Evolutionary conservation across 2,113 vertebrate genomes (phyloP), one percentile per base, ranked within the genome.

Genomic region (Morone saxatilis): DNA sequence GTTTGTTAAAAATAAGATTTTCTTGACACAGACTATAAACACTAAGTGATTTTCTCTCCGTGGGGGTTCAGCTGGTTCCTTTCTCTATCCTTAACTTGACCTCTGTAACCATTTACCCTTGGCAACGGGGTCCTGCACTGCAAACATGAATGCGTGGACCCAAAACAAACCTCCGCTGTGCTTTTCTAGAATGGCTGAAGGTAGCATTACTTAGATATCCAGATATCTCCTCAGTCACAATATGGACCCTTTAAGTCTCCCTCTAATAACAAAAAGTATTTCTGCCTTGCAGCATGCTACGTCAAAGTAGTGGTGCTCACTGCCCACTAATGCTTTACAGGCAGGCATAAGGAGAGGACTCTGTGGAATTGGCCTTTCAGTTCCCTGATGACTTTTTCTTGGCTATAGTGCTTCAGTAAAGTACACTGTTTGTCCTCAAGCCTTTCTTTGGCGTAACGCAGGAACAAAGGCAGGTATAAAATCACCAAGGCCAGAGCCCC

Each of bases 71-170:
- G 65, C 25, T 76, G 67, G 80, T 72, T 76, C 22, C 38, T 57
- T 48, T 65, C 31, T 45, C 61, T 75, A 38, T 74, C 38, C 74
- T 85, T 62, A 78, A 47, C 25, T 69, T 12, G 77, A 91, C 91
- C 83, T 91, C 71, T 63, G 77, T 57, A 22, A 80, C 41, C 4
- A 2, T 75, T 70, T 90, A 82, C 59, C 90, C 91, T 92, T 94
- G 86, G 82, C 51, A 67, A 12, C 78, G 38, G 38, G 41, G 50
- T 68, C 62, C 65, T 62, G 19, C 69, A 7, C 53, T 5, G 5
- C 59, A 80, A 73, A 62, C 66, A 48, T 78, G 59, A 25, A 25
- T 73, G 61, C 90, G 73, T 80, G 48, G 17, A 59, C 19, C 51
- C 74, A 47, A 80, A 78, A 66, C 74, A 81, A 73, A 7, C 69